These are phyloP conservation scores for Petromus typicus DNA, from an alignment of 2,113 vertebrate species.

Conservation along the genomic window DNA sequence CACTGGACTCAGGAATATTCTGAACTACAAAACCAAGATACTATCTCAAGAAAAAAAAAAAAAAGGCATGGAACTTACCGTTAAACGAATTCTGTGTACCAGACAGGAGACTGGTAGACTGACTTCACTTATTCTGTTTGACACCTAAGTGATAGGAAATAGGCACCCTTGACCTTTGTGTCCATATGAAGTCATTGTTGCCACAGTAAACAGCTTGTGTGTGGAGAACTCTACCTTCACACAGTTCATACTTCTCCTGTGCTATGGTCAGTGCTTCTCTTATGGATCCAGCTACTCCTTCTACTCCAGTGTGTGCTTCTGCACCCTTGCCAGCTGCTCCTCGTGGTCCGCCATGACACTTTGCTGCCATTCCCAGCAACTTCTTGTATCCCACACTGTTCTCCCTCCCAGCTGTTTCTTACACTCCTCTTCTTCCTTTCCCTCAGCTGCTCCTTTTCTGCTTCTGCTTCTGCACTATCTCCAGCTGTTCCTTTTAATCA, in stretches of 20 bases:
- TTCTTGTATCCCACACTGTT: background rate
- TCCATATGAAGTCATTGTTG: fast-evolving
- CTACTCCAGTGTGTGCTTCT: fast-evolving
- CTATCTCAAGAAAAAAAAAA: no score
- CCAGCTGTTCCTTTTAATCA: no score
- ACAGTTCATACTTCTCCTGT: background rate
- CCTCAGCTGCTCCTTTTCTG: background rate
- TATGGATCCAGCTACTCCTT: background rate
- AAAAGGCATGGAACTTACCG: background rate
- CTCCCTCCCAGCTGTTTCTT: background rate
- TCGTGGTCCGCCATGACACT: fast-evolving
- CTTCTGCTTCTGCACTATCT: fast-evolving
- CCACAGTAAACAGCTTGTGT: no score
- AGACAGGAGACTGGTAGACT: background rate
- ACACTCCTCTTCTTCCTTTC: background rate
- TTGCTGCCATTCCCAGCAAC: background rate
- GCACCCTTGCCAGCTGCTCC: no score
- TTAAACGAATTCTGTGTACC: fast-evolving
- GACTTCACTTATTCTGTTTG: no score
- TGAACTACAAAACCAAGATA: no score
- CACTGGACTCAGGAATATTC: no score
- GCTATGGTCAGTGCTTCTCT: background rate
- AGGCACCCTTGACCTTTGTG: fast-evolving
- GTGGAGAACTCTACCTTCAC: fast-evolving
- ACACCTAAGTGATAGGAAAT: fast-evolving